Evolutionary conservation across 2,797 vertebrate species (phyloP), one percentile per base, ranked within the genome.

Genomic region (Gymnothorax reevesii): DNA sequence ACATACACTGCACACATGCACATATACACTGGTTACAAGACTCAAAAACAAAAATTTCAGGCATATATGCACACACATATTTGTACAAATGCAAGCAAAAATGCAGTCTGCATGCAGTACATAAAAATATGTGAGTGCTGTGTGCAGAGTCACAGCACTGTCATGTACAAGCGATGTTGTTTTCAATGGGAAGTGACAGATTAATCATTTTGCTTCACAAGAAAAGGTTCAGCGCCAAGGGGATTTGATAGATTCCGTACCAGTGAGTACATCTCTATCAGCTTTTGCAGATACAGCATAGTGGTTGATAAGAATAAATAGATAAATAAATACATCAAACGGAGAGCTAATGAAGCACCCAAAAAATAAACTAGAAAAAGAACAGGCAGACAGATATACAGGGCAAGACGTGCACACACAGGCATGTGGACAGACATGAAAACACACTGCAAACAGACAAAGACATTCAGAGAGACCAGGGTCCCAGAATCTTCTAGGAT

Each of bases 161-260:
- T 52, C 33, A 49, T 42, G 33, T 42, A 42, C 5, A 77, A 49
- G 12, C 73, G 52, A 49, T 77, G 73, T 42, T 49, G 33, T 52
- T 77, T 77, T 77, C 73, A 52, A 77, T 77, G 73, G 20, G 73
- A 77, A 77, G 73, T 52, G 73, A 77, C 73, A 77, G 33, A 77
- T 77, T 52, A 77, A 77, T 77, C 73, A 77, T 77, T 77, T 52
- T 77, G 12, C 52, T 77, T 77, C 73, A 77, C 73, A 52, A 9
- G 33, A 77, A 77, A 77, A 49, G 22, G 73, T 77, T 77, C 73
- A 77, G 73, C 73, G 49, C 42, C 73, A 77, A 42, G 6, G 52
- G 73, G 27, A 49, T 77, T 77, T 52, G 73, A 77, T 52, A 20
- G 33, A 77, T 4, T 77, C 73, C 73, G 20, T 77, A 77, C 52